A percentile compares a stretch with the other conserved stretches of the same genome.
These are phyloP conservation scores for Erannis defoliaria DNA, from an alignment of 2,888 invertebrate species.

Conservation along the genomic window DNA sequence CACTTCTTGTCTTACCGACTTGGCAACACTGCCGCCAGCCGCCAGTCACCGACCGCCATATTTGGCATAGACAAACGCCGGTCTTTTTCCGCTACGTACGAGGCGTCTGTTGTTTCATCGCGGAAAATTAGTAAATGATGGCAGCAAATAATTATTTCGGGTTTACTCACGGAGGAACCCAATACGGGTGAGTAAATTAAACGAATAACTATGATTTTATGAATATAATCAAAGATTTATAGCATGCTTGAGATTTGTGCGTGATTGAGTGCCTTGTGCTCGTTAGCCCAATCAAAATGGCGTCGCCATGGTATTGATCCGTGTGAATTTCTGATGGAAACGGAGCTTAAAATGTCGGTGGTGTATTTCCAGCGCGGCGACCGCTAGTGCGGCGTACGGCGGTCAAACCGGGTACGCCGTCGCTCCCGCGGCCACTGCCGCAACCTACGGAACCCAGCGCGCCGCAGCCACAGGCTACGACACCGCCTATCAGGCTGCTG, in stretches of 20 bases:
- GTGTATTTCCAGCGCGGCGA: slow-evolving; percentile 86
- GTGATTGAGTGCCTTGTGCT: slow-evolving; percentile 68
- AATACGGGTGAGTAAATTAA: slow-evolving; percentile 91
- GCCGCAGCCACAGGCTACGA: slow-evolving; percentile 93
- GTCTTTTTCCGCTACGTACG: slow-evolving; percentile 78
- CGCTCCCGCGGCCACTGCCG: slow-evolving; percentile 93
- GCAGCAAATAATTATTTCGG: slow-evolving; percentile 98
- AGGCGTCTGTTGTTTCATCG: slow-evolving; percentile 79
- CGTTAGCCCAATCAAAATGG: slow-evolving; percentile 81
- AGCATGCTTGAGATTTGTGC: slow-evolving; percentile 32
- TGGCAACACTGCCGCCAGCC: too few species aligned
- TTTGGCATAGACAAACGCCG: slow-evolving; percentile 76
- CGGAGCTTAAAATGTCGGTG: slow-evolving; percentile 38
- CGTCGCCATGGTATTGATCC: slow-evolving; percentile 77
- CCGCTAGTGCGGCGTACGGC: slow-evolving; percentile 93
- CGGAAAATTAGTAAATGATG: slow-evolving; percentile 87
- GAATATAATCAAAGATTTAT: background rate
- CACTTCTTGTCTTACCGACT: too few species aligned
- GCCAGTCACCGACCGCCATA: too few species aligned
- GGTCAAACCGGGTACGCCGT: slow-evolving; percentile 95
- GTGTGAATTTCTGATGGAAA: slow-evolving; percentile 51
- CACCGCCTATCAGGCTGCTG: slow-evolving; percentile 93
- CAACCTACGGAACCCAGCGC: slow-evolving; percentile 94
- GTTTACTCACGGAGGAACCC: slow-evolving; percentile 97
- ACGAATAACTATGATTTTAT: background rate